These are phyloP conservation scores for Phoxinus dragarum DNA, from an alignment of 2,797 vertebrate species.

Conservation along the genomic window DNA sequence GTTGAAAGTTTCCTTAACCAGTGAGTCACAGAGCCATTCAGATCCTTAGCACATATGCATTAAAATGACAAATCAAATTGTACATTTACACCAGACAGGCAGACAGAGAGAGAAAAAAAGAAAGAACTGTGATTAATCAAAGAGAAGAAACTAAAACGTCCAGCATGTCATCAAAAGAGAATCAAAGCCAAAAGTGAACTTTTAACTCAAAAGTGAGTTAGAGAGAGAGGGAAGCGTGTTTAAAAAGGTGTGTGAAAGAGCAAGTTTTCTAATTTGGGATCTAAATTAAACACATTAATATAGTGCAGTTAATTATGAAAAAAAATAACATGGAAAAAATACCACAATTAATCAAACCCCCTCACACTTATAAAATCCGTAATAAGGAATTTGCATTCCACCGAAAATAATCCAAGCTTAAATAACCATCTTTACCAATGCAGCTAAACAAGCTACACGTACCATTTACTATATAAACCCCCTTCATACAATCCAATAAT, in stretches of 20 bases:
- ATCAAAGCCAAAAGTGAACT: neutral
- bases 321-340: neutral
- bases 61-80: neutral
- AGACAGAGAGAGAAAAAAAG: neutral
- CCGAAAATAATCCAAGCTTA: neutral
- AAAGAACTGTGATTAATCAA: conserved; percentile 7
- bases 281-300: neutral
- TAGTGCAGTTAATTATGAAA: neutral
- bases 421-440: neutral
- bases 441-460: neutral
- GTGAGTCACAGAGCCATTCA: neutral
- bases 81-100: neutral
- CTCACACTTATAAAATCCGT: neutral
- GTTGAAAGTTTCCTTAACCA: neutral
- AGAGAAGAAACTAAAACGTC: neutral
- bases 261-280: neutral
- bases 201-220: neutral
- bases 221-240: neutral
- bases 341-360: neutral
- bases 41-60: neutral
- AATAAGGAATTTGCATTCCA: neutral
- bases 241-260: neutral
- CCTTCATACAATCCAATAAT: neutral
- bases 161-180: neutral
- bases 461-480: neutral